phyloP scores from a whole-genome alignment of 1,140 invertebrate genomes.

The Drosophila carrolli region DNA sequence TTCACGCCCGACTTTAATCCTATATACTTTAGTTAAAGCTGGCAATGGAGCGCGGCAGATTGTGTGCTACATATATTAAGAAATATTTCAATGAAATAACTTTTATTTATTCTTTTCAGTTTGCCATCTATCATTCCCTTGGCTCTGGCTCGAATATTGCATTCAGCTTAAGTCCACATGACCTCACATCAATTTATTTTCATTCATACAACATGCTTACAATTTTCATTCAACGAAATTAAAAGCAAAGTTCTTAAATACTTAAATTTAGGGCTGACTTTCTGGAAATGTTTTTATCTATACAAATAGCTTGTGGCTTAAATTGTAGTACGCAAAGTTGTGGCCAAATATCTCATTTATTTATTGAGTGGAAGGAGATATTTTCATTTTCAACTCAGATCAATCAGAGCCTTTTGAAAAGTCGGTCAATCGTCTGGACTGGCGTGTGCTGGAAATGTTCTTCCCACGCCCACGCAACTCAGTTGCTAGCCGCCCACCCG shows the following conservation, averaged over 20 bases:
- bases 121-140: conserved; percentile 21
- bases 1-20: conserved; percentile 17
- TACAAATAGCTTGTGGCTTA: neutral
- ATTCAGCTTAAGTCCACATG: conserved; percentile 27
- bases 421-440: conserved; percentile 41
- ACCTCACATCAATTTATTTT: conserved; percentile 30
- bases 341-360: conserved; percentile 9
- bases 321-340: neutral
- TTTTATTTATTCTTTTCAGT: conserved; percentile 24
- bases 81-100: conserved; percentile 32
- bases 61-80: conserved; percentile 2
- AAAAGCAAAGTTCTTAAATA: conserved; percentile 8
- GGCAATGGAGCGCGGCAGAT: conserved; percentile 19
- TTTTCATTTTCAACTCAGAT: neutral
- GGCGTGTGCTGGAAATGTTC: conserved; percentile 7
- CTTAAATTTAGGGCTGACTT: neutral
- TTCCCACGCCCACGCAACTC: conserved; percentile 12
- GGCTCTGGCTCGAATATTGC: conserved; percentile 6
- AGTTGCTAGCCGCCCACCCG: conserved; percentile 33
- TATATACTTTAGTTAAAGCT: conserved; percentile 14
- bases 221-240: conserved; percentile 27
- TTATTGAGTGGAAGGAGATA: neutral
- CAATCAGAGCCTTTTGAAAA: conserved; percentile 7
- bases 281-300: neutral
- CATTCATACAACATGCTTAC: conserved; percentile 9